These are phyloP conservation scores for Physella acuta DNA, from an alignment of 1,140 invertebrate species.

Conservation along the genomic window DNA sequence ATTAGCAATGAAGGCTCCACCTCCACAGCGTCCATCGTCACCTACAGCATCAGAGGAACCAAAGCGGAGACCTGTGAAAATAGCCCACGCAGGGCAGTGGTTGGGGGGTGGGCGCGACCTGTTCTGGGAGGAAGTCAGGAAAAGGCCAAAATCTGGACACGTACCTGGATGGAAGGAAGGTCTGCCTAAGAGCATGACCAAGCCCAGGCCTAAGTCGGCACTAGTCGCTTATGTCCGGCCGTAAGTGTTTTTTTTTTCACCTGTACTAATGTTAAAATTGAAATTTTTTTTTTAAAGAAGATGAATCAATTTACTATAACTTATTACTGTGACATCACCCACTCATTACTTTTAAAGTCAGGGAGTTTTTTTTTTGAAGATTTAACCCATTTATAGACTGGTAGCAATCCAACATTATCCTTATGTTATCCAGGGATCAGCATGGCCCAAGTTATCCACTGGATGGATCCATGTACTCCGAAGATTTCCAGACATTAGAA, in stretches of 20 bases:
- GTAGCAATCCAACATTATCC: neutral
- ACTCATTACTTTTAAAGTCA: no score
- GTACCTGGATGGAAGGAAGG: conserved; percentile 56
- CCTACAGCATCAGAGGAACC: conserved; percentile 14
- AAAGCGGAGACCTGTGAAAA: conserved; percentile 23
- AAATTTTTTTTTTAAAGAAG: neutral
- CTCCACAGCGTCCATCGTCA: conserved; percentile 44
- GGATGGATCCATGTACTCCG: no score
- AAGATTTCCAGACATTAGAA: no score
- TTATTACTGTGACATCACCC: no score
- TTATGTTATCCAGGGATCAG: no score
- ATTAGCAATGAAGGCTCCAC: conserved; percentile 32
- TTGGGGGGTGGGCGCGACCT: conserved; percentile 54
- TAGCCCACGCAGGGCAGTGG: conserved; percentile 46
- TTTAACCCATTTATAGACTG: neutral
- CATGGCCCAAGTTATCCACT: no score
- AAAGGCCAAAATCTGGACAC: conserved; percentile 49
- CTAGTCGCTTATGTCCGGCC: neutral
- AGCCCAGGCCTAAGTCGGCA: conserved; percentile 41
- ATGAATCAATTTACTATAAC: no score
- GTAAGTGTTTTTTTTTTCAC: neutral
- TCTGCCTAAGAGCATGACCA: conserved; percentile 42
- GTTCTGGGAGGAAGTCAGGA: conserved; percentile 43
- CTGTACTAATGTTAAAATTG: neutral
- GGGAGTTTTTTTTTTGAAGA: neutral